These are phyloP conservation scores for Orthosia cruda DNA, from an alignment of 2,888 invertebrate species.

Conservation along the genomic window DNA sequence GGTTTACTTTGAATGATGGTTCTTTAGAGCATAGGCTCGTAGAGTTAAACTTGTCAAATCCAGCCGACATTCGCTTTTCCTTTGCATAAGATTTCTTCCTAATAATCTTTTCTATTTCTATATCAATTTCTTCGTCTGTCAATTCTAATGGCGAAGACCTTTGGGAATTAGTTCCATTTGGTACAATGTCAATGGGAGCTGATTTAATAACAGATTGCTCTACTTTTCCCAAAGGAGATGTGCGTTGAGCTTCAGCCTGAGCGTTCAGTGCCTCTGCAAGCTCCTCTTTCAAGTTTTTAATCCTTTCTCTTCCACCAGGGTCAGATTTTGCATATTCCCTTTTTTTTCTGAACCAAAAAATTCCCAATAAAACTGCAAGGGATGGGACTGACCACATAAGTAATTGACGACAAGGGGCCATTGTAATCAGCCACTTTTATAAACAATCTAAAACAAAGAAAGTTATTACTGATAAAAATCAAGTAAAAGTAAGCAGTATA, in stretches of 20 bases:
- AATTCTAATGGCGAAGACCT: conserved; percentile 92
- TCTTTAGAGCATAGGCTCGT: conserved; percentile 73
- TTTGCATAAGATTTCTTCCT: conserved; percentile 91
- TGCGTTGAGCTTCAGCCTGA: conserved; percentile 83
- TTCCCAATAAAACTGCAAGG: conserved; percentile 95
- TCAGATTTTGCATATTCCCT: conserved; percentile 94
- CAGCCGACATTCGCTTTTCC: conserved; percentile 84
- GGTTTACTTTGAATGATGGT: conserved; percentile 76
- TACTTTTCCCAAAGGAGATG: conserved; percentile 87
- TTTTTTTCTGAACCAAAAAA: conserved; percentile 96
- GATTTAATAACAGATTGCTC: conserved; percentile 91
- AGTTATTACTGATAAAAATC: conserved; percentile 44
- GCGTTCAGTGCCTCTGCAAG: conserved; percentile 88
- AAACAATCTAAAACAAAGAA: conserved; percentile 88
- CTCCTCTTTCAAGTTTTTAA: conserved; percentile 89
- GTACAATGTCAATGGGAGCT: conserved; percentile 93
- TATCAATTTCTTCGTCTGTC: conserved; percentile 93
- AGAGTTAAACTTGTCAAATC: conserved; percentile 73
- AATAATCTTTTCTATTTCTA: conserved; percentile 93
- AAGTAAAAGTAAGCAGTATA: conserved; percentile 33
- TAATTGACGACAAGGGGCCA: conserved; percentile 95
- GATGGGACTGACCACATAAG: conserved; percentile 96
- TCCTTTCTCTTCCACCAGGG: conserved; percentile 93
- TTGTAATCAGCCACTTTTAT: conserved; percentile 94
- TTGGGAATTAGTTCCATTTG: conserved; percentile 89